phyloP scores from a whole-genome alignment of 2,797 vertebrate genomes.

The Anguilla pacifica region DNA sequence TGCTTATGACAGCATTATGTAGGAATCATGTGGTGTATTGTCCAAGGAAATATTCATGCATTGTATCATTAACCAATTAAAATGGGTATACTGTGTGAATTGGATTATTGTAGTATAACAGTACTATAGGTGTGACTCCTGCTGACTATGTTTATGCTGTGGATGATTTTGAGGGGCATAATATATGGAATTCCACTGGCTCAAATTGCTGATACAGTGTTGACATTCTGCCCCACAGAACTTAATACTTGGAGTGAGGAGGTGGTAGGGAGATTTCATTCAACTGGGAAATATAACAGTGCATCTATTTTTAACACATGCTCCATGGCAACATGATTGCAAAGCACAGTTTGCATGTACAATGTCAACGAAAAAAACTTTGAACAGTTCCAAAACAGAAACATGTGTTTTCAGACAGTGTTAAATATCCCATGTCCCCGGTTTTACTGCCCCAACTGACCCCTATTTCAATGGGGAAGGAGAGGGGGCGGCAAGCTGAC shows the following conservation, averaged over 20 bases:
- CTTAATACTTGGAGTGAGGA: not conserved
- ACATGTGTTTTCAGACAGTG: not conserved
- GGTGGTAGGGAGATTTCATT: not conserved
- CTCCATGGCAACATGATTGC: not conserved
- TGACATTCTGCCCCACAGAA: not conserved
- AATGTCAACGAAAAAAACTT: not conserved
- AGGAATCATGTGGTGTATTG: too few species aligned
- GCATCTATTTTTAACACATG: not conserved
- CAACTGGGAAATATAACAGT: not conserved
- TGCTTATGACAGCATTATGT: not conserved
- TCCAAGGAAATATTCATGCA: too few species aligned
- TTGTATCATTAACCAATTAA: not conserved
- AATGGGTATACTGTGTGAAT: not conserved
- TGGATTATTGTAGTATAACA: not conserved
- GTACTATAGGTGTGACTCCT: not conserved
- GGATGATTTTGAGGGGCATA: not conserved
- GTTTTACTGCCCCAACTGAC: too few species aligned
- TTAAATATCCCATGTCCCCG: too few species aligned
- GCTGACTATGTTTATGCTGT: not conserved
- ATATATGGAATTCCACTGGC: not conserved
- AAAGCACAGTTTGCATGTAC: not conserved
- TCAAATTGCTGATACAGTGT: not conserved
- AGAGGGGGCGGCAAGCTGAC: too few species aligned
- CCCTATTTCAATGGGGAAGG: too few species aligned
- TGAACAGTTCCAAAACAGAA: not conserved